Evolutionary conservation across 1,140 invertebrate species (phyloP).

Genomic region (Drosophila miranda): DNA sequence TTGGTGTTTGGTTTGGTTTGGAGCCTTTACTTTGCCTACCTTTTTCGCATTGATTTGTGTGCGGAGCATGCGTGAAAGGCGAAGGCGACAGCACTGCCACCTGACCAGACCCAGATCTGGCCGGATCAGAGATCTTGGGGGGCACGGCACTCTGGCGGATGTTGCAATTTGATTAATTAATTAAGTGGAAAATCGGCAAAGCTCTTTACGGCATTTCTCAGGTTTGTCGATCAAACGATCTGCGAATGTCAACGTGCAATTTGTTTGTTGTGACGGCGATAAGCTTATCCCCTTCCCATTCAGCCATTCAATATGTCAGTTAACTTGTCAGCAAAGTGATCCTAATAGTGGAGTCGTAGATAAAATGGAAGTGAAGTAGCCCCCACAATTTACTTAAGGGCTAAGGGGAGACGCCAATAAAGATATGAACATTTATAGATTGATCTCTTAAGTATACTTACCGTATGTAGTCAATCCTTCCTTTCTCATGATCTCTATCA

Average conservation of each 20-base stretch:
- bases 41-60: constrained; percentile 60
- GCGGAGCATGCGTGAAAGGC: constrained; percentile 58
- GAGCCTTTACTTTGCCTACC: constrained; percentile 12
- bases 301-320: constrained; percentile 10
- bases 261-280: constrained; percentile 62
- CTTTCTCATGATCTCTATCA: no score
- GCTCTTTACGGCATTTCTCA: constrained; percentile 39
- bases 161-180: constrained; percentile 77
- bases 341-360: no score
- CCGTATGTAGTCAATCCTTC: no score
- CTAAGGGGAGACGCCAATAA: no score
- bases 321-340: constrained; percentile 14
- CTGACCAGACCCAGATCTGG: constrained; percentile 40
- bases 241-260: constrained; percentile 78
- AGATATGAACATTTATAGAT: not conserved
- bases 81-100: constrained; percentile 33
- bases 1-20: constrained; percentile 29
- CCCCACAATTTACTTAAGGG: not conserved
- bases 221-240: constrained; percentile 33
- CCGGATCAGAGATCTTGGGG: constrained; percentile 35
- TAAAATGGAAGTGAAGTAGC: no score
- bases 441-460: constrained; percentile 5
- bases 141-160: constrained; percentile 58
- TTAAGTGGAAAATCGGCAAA: constrained; percentile 70
- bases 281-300: constrained; percentile 6